Base-by-base conservation (phyloP, 1,140 invertebrate genomes). In the Hylyphantes graminicola region DNA sequence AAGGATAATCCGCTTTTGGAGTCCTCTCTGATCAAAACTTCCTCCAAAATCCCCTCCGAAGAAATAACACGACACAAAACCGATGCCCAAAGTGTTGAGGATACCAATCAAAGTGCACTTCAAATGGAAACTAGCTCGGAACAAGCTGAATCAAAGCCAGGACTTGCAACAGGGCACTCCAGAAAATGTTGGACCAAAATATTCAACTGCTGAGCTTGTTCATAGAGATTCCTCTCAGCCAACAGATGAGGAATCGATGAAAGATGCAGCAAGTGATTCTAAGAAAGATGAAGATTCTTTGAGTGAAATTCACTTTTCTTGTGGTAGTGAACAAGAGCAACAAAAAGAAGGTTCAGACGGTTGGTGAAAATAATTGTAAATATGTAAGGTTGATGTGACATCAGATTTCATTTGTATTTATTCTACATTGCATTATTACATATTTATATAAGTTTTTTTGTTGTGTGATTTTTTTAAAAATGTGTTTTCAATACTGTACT, bases 301-400 rank as follows among this genome's bases (percentile, higher is more conserved):
- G 54, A 84, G 81, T 77, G 81, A 75, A 53, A 50, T 84, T 6
- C 72, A 84, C 54, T 55, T 84, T 21, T 84, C 81, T 67, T 75
- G 73, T 76, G 81, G 81, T 17, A 84, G 81, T 70, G 81, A 84
- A 51, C 63, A 59, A 61, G 81, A 84, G 17, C 59, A 76, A 53
- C 51, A 57, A 54, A 77, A 84, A 77, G 81, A 84, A 9, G 81
- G 76, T 54, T 82, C 80, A 55, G 80, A 74, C 55, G 55, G 65
- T 35, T 77, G 75, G 75, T 77, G 21, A 77, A 15, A 8, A 70
- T 48, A 11, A 13, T 73, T 73, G 11, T 59, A 12, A 6, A 59
- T 59, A 7, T 3, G 12, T 13, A 4, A 6, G 7, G n/a, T 59
- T 4, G n/a, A 59, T 59, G 12, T 59, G 12, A 13, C 12, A 59